Base-by-base conservation (phyloP, 2,888 invertebrate species). In the Atethmia centrago region DNA sequence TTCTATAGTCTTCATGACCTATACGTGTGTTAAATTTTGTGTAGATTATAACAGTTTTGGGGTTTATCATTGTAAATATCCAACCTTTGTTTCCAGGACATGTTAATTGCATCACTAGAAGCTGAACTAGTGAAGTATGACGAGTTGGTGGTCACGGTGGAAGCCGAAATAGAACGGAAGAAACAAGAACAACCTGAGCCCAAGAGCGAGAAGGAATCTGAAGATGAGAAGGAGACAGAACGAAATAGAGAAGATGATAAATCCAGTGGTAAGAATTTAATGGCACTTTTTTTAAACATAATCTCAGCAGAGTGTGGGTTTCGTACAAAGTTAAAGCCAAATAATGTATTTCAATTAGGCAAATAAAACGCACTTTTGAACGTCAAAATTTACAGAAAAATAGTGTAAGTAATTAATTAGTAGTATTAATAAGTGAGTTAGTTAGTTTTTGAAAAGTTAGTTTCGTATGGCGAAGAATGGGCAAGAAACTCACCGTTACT, bases 41-140 rank as follows among this genome's bases (percentile, higher is more conserved):
- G 14, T 31, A 10, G 16, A n/a, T 16, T n/a, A n/a, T 19, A 49
- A 64, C 2, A n/a, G 7, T 3, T 16, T 49, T 47, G 5, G 25
- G 7, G 12, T 21, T 21, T 7, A 49, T n/a, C 19, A 49, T 49
- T n/a, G 47, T 36, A 36, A 31, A 64, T 36, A 49, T 36, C 10
- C 16, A 31, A 16, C 45, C 56, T 74, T 63, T 25, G 21, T 79
- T 89, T 91, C 79, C 90, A 97, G 97, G 95, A 95, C 53, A 95
- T 96, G 87, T 94, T 99, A 71, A 97, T 99, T 71, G 95, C 96
- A 70, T 97, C 98, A 31, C 94, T 99, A 65, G 97, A 98, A 89
- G 97, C 97, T 36, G 97, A 98, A 89, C 94, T 99, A 64, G 97
- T 97, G 73, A 98, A 98, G 69, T 98, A 97, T 85, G 99, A 99